Conservation (phyloP, 2,888 invertebrate species). For the Aleiodes leptofemur region DNA sequence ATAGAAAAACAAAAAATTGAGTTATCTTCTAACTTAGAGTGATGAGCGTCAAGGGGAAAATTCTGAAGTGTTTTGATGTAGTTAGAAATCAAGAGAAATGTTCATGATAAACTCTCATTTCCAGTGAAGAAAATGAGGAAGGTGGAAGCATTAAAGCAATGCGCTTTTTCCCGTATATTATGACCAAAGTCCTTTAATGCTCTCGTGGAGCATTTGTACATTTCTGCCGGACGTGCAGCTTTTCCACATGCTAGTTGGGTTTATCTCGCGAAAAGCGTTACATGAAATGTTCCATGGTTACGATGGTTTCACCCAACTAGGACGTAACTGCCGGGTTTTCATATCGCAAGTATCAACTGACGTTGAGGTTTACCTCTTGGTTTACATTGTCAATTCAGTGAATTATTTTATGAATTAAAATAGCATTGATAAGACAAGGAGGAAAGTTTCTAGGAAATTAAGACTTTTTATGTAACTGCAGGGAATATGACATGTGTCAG, state of each 20-base stretch:
- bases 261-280: slow-evolving; percentile 53
- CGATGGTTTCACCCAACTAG: too few species aligned
- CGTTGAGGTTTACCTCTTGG: slow-evolving; percentile 13
- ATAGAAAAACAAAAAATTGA: too few species aligned
- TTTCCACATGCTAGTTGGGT: slow-evolving; percentile 37
- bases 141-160: slow-evolving; percentile 31
- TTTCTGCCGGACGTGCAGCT: slow-evolving; percentile 40
- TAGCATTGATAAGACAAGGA: too few species aligned
- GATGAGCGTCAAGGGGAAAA: too few species aligned
- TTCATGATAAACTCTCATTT: slow-evolving; percentile 45
- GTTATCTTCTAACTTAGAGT: too few species aligned
- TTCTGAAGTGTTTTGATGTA: neutral
- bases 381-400: neutral
- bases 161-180: slow-evolving; percentile 48
- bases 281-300: slow-evolving; percentile 16
- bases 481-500: too few species aligned
- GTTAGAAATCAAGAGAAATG: slow-evolving; percentile 45
- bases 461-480: too few species aligned
- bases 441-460: too few species aligned
- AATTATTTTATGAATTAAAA: too few species aligned
- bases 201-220: slow-evolving; percentile 41
- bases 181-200: slow-evolving; percentile 40
- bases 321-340: slow-evolving; percentile 8
- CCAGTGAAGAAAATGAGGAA: neutral
- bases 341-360: slow-evolving; percentile 18